Conservation (phyloP, 2,113 vertebrate species). For the Apodemus sylvaticus region DNA sequence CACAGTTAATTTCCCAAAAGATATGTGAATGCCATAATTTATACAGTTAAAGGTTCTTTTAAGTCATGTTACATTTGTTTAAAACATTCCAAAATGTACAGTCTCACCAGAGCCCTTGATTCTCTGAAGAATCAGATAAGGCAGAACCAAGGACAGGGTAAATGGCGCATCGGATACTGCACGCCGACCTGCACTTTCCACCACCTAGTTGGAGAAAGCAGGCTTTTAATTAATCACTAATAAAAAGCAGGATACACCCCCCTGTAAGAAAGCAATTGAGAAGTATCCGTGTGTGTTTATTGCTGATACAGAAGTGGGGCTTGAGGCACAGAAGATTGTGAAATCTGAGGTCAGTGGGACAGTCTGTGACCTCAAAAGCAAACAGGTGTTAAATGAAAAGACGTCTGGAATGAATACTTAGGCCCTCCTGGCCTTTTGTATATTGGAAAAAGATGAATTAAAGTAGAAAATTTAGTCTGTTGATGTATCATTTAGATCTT, state of each 20-base stretch:
- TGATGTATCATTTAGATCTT: conserved; percentile 75
- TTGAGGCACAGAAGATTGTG: not conserved
- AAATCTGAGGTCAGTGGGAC: conserved; percentile 1
- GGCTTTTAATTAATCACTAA: not conserved
- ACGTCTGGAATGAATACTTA: not conserved
- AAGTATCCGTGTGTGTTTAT: not conserved
- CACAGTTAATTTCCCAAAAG: conserved; percentile 60
- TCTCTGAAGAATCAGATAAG: conserved; percentile 1
- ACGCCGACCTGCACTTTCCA: not conserved
- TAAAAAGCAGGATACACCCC: not conserved
- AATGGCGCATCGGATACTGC: not conserved
- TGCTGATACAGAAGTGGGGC: not conserved
- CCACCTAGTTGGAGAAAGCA: not conserved
- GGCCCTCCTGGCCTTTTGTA: conserved; percentile 13
- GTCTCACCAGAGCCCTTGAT: conserved; percentile 11
- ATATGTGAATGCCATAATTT: conserved; percentile 28
- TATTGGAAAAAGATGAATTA: conserved; percentile 65
- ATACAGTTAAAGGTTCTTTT: not conserved
- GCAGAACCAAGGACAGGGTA: not conserved
- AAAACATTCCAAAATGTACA: conserved; percentile 38
- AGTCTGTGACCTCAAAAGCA: conserved; percentile 27
- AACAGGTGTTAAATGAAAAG: conserved; percentile 25
- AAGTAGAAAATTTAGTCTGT: conserved; percentile 57
- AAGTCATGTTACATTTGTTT: conserved; percentile 38
- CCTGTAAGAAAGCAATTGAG: not conserved